A percentile compares a stretch with the other conserved stretches of the same genome.
Conservation (phyloP, 2,888 invertebrate species). For the Aphidius colemani region DNA sequence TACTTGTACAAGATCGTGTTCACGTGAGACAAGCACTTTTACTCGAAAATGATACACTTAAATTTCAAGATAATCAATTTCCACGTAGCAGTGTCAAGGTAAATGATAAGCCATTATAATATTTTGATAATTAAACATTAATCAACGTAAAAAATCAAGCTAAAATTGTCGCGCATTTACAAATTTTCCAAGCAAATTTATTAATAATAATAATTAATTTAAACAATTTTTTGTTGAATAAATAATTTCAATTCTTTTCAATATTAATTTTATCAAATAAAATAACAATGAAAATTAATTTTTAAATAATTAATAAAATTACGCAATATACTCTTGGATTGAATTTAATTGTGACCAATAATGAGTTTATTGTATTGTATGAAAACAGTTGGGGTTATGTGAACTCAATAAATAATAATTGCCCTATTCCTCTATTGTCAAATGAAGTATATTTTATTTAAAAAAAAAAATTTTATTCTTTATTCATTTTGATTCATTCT, state of each 20-base stretch:
- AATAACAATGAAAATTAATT: too few relatives aligned
- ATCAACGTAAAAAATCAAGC: too few relatives aligned
- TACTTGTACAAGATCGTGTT: constrained; percentile 56
- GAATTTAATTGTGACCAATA: constrained; percentile 17
- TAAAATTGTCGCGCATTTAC: too few relatives aligned
- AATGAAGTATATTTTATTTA: constrained; percentile 13
- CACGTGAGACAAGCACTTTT: constrained; percentile 48
- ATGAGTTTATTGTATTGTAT: constrained; percentile 21
- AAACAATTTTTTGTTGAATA: too few relatives aligned
- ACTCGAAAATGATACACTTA: constrained; percentile 43
- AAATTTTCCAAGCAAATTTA: too few relatives aligned
- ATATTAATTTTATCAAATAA: too few relatives aligned
- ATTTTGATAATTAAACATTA: background rate
- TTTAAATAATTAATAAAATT: too few relatives aligned
- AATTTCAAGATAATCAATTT: constrained; percentile 44
- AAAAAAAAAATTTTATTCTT: background rate
- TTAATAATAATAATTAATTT: too few relatives aligned
- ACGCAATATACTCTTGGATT: background rate
- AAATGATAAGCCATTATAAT: constrained; percentile 16
- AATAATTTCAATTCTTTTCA: too few relatives aligned
- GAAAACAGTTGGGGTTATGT: constrained; percentile 13
- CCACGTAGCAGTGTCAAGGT: constrained; percentile 54
- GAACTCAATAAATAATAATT: constrained; percentile 20
- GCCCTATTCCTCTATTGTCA: constrained; percentile 20
- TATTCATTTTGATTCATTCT: background rate